These are phyloP conservation scores for Alectura lathami DNA, from an alignment of 2,113 vertebrate genomes.

Conservation along the genomic window DNA sequence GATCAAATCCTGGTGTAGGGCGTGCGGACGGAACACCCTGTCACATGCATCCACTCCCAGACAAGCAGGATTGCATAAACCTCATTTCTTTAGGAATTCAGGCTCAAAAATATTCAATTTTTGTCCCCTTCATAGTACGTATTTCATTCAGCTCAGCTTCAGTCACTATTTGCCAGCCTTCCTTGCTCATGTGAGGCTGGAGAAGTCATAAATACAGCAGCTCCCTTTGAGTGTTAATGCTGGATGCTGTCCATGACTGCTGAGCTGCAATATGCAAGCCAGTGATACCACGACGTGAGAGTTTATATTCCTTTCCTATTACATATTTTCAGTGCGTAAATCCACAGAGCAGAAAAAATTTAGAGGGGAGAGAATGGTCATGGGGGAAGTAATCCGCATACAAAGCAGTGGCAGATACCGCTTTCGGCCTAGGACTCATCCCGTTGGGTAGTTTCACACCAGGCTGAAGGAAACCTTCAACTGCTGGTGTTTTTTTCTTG, in stretches of 20 bases:
- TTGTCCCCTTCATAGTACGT: not conserved
- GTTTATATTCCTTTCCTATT: slow-evolving; percentile 23
- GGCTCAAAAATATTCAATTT: not conserved
- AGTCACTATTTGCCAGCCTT: not conserved
- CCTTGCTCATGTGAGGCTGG: not conserved
- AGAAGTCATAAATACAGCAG: slow-evolving; percentile 38
- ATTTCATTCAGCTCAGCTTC: not conserved
- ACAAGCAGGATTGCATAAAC: not conserved
- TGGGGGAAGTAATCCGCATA: slow-evolving; percentile 32
- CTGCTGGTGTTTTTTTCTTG: not conserved
- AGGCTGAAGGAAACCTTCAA: not conserved
- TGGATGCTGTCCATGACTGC: slow-evolving; percentile 34
- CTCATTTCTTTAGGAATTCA: not conserved
- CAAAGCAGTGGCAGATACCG: not conserved
- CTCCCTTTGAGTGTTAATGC: not conserved
- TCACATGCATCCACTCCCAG: not conserved
- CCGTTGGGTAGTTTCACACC: not conserved
- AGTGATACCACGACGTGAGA: slow-evolving; percentile 10
- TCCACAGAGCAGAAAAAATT: slow-evolving; percentile 42
- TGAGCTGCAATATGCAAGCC: slow-evolving; percentile 35
- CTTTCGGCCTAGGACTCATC: not conserved
- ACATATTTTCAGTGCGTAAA: slow-evolving; percentile 40
- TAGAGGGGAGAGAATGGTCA: slow-evolving; percentile 8
- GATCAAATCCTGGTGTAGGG: not conserved
- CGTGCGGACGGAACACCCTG: not conserved